A percentile compares a stretch with the other conserved stretches of the same genome.
These are phyloP conservation scores for Phalanger gymnotis DNA, from an alignment of 2,797 vertebrate species.

Conservation along the genomic window DNA sequence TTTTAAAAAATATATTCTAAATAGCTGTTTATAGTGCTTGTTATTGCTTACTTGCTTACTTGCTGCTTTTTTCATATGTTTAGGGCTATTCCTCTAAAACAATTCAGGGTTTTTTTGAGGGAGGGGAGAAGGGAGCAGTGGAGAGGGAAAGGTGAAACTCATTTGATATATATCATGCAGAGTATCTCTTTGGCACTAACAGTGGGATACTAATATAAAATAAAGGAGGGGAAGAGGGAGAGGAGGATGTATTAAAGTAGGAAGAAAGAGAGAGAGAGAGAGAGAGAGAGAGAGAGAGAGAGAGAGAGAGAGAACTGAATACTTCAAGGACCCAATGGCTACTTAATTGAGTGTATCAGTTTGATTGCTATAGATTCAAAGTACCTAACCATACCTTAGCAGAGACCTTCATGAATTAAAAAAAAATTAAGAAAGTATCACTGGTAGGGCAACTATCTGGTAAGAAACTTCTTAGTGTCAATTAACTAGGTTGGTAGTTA, in stretches of 20 bases:
- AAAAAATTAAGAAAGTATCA: too few relatives aligned
- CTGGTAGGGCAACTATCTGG: too few relatives aligned
- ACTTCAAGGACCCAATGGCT: not conserved
- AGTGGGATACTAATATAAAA: not conserved
- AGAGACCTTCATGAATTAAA: too few relatives aligned
- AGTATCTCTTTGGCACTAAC: not conserved
- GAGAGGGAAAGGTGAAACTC: too few relatives aligned
- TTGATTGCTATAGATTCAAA: too few relatives aligned
- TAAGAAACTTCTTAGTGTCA: too few relatives aligned
- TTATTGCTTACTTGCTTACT: constrained; percentile 10
- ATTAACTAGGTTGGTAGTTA: too few relatives aligned
- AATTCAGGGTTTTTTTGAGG: not conserved
- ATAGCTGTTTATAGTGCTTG: not conserved
- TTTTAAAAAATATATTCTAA: not conserved
- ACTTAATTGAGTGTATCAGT: not conserved
- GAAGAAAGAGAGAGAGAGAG: not conserved
- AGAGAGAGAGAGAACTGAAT: not conserved
- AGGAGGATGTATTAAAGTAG: not conserved
- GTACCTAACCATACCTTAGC: too few relatives aligned
- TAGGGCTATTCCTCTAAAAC: not conserved
- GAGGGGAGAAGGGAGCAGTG: too few relatives aligned
- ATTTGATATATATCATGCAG: not conserved
- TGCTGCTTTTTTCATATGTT: not conserved
- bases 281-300: too few relatives aligned
- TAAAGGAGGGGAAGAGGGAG: not conserved